Conservation (phyloP, 2,113 vertebrate species). For the Alouatta palliata region DNA sequence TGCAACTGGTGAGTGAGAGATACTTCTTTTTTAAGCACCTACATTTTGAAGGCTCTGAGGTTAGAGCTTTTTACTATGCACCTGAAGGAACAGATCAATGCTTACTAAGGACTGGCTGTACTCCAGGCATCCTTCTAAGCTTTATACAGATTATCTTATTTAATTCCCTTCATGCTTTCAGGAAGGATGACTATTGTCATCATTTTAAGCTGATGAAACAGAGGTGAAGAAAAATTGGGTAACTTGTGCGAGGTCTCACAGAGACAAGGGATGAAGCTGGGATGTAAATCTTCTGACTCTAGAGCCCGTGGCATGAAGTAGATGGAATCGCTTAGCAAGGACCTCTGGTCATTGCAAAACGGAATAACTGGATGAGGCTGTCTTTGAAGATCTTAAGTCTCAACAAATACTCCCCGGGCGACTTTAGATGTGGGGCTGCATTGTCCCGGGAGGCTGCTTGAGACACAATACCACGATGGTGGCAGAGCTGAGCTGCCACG, state of each 20-base stretch:
- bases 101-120: background rate
- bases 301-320: background rate
- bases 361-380: background rate
- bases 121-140: background rate
- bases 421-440: background rate
- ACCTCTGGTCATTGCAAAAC: background rate
- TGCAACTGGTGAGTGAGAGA: background rate
- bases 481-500: background rate
- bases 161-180: background rate
- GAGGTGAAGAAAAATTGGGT: background rate
- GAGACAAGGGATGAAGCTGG: too few relatives aligned
- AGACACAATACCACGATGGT: too few relatives aligned
- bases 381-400: background rate
- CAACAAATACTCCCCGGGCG: background rate
- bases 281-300: too few relatives aligned
- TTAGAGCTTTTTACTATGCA: background rate
- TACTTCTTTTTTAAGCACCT: background rate
- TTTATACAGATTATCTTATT: background rate
- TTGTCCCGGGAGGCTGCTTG: background rate
- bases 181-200: background rate
- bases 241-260: too few relatives aligned
- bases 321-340: background rate
- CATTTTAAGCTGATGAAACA: background rate
- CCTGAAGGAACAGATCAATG: fast-evolving
- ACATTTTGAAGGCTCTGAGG: background rate